Base-by-base conservation (phyloP, 2,888 invertebrate genomes). In the Mesorhabditis belari region DNA sequence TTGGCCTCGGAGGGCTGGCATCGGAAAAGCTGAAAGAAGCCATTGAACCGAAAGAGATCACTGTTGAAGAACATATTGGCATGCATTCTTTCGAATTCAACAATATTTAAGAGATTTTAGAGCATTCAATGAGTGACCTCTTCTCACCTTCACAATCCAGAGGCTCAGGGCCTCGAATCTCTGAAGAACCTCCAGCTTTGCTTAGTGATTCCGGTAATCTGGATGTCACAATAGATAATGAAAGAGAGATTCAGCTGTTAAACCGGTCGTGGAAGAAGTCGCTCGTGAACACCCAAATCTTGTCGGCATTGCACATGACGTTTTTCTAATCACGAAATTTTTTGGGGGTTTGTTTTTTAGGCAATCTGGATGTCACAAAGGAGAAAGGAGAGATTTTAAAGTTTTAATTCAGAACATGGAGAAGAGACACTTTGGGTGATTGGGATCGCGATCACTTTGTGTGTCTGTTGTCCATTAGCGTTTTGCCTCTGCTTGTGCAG, bases 271-370 rank as follows among this genome's bases (percentile, higher is more conserved):
- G 24, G 60, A 62, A n/a, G 57, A 59, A 2, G 25, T 57, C 9
- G 64, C 62, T 4, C 62, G 63, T 23, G n/a, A 35, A 27, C 77
- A 81, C 64, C 80, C 81, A 35, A 82, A 81, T 70, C 75, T 79
- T 5, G 74, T 81, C 9, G 82, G 82, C 4, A 70, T 82, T 54
- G 73, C 81, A 4, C 77, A 80, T 29, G 81, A 82, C 65, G 76
- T 82, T 74, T 66, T 82, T 54, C 76, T 76, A 62, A 74, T 81
- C 35, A 70, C 75, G 55, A 70, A 77, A 26, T 82, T 81, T 70
- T 66, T 83, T 44, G 74, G 76, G 67, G 70, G 82, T 82, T n/a
- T n/a, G n/a, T n/a, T n/a, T n/a, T n/a, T n/a, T n/a, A n/a, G n/a
- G n/a, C n/a, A n/a, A n/a, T n/a, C n/a, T n/a, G n/a, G n/a, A n/a